Evolutionary conservation across 2,113 vertebrate genomes (phyloP), one percentile per base, ranked within the genome.

Genomic region (Salvator merianae): DNA sequence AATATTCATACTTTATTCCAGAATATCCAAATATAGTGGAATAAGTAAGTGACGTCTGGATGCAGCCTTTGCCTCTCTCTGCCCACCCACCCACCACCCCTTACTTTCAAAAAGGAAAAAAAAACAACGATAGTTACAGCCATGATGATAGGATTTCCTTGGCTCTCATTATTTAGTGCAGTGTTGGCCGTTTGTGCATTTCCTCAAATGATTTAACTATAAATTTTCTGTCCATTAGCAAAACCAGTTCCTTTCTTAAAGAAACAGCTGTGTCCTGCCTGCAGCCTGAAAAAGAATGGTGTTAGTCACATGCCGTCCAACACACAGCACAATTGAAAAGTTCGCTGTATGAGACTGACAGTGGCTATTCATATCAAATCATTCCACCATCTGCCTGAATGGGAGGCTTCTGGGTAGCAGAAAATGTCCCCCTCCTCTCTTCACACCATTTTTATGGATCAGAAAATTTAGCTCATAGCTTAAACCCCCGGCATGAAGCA

Each of bases 311-410:
- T 94, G 94, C 93, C 84, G 94, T 87, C 94, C 90, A 77, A 93
- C 93, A 91, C 90, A 82, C 91, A 94, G 91, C 92, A 92, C 93
- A 87, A 88, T 94, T 95, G 93, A 94, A 85, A 94, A 93, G 92
- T 95, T 91, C 84, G 0, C 92, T 91, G 92, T 93, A 0, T 92
- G 93, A 93, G 91, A 92, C 91, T 94, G 95, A 95, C 95, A 96
- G 91, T 85, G 85, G 90, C 95, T 94, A 94, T 96, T 96, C 94
- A 95, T 43, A 83, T 88, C 1, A 0, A 87, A 83, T 86, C 90
- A 89, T 90, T 95, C 85, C 86, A 89, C 95, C 95, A 95, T 96
- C 95, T 96, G 95, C 90, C 94, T 95, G 92, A 94, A 95, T 95
- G 93, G 93, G 90, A 94, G 93, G 87, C 90, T 81, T 90, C 0